Base-by-base conservation (phyloP, 2,113 vertebrate genomes). In the Tetraodon nigroviridis region DNA sequence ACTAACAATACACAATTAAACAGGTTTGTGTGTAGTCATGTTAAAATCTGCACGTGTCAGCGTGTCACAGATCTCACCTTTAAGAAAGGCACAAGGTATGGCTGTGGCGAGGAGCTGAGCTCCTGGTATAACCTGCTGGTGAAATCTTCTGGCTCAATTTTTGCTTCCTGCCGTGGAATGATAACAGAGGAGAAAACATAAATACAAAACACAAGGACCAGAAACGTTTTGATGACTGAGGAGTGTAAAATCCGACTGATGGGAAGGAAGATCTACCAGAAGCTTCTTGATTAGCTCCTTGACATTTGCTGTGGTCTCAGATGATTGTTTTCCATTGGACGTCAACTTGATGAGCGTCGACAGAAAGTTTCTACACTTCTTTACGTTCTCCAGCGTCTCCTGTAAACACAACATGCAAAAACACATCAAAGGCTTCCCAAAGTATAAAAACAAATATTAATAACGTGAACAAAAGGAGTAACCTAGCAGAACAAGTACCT, bases 81-180 rank as follows among this genome's bases (percentile, higher is more conserved):
- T 58, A 98, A 88, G 88, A 98, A 98, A 94, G 94, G 95, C 93
- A 98, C 95, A 83, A 98, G 95, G 85, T 95, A 98, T 63, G 95
- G 95, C 89, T 97, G 95, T 80, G 95, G 95, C 84, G 93, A 96
- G 81, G 95, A 97, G 86, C 94, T 95, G 70, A 97, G 92, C 81
- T 97, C 95, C 78, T 83, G 87, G 83, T 98, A 98, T 58, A 98
- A 85, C 71, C 91, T 88, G 63, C 93, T 94, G 79, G 94, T 97
- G 57, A 98, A 98, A 63, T 95, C 94, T 79, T 98, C 95, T 2
- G 94, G 91, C 90, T 97, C 95, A 0, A 96, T 92, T 86, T 95
- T 95, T 29, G 90, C 92, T 71, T 96, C 95, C 95, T 98, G 73
- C 66, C 18, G 60, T 67, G 67, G 54, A 10, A 57, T 7, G 17